Conservation (phyloP, 2,888 invertebrate species). For the Andrena camellia region DNA sequence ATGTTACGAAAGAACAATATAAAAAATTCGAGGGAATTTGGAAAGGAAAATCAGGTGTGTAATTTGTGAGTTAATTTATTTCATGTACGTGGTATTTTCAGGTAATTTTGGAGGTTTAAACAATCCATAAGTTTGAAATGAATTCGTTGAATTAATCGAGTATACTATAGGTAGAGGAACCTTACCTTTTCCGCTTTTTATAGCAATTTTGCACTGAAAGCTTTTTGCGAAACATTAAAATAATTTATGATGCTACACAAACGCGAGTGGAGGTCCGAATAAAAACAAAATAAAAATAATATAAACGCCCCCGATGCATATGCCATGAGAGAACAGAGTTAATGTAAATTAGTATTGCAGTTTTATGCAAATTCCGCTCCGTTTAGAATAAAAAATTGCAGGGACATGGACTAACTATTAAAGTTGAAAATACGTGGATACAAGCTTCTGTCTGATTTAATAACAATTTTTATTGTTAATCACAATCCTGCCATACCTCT, state of each 20-base stretch:
- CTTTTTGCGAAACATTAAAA: slow-evolving; percentile 14
- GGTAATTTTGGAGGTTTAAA: background rate
- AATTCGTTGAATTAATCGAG: background rate
- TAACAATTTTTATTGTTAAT: background rate
- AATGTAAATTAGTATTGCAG: slow-evolving; percentile 45
- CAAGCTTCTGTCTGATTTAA: background rate
- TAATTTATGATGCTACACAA: slow-evolving; percentile 1
- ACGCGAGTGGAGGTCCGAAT: background rate
- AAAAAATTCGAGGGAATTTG: no score
- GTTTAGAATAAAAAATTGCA: slow-evolving; percentile 34
- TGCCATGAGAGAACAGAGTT: slow-evolving; percentile 31
- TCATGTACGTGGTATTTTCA: background rate
- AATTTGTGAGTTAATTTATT: background rate
- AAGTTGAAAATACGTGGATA: slow-evolving; percentile 1
- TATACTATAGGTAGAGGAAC: background rate
- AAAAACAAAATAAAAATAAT: slow-evolving; percentile 19
- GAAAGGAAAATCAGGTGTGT: no score
- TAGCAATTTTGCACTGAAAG: background rate
- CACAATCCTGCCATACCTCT: background rate
- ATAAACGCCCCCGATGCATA: slow-evolving; percentile 25
- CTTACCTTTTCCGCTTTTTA: no score
- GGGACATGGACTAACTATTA: slow-evolving; percentile 8
- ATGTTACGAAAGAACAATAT: no score
- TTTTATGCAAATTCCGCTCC: slow-evolving; percentile 35
- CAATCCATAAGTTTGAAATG: background rate